Conservation (phyloP, 2,797 vertebrate genomes). For the Rhabdomys pumilio region DNA sequence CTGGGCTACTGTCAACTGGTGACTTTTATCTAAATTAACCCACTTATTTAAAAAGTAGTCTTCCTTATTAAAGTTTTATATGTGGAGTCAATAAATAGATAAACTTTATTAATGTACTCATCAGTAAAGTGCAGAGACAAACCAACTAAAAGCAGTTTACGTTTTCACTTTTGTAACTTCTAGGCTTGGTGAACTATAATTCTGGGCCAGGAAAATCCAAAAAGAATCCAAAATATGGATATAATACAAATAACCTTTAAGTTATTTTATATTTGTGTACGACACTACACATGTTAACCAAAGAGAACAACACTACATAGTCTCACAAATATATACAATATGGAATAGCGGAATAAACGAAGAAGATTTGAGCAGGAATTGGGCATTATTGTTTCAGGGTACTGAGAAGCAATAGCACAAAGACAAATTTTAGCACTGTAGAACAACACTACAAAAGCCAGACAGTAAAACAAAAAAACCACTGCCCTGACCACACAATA, state of each 20-base stretch:
- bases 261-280: neutral
- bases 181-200: neutral
- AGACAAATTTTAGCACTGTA: neutral
- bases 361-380: neutral
- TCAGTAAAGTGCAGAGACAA: neutral
- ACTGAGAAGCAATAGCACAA: neutral
- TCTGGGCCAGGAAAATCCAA: conserved; percentile 41
- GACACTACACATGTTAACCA: neutral
- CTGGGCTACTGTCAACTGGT: neutral
- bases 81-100: conserved; percentile 19
- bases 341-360: neutral
- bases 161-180: neutral
- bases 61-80: conserved; percentile 36
- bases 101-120: conserved; percentile 34
- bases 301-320: neutral
- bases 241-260: conserved; percentile 12
- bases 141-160: conserved; percentile 2
- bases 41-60: neutral
- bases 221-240: conserved; percentile 2
- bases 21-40: conserved; percentile 59
- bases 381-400: neutral
- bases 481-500: neutral
- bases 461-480: neutral
- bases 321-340: neutral
- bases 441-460: neutral